Evolutionary conservation across 2,888 invertebrate genomes (phyloP).

Genomic region (Linyphia triangularis): DNA sequence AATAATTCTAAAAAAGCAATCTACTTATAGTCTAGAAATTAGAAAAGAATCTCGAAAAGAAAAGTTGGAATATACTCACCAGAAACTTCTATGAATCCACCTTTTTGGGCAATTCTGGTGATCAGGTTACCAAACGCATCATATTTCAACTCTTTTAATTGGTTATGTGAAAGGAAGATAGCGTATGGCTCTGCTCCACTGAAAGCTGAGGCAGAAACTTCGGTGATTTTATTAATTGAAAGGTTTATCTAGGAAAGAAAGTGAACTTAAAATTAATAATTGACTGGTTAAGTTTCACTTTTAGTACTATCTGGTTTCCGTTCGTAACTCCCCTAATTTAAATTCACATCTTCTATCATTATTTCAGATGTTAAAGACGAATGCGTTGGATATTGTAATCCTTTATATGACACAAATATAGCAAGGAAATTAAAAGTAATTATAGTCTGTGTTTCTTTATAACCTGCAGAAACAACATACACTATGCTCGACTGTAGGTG

Average conservation of each 20-base stretch:
- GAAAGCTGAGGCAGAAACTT: slow-evolving; percentile 45
- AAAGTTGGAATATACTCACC: slow-evolving; percentile 38
- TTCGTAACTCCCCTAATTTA: not conserved
- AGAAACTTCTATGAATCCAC: slow-evolving; percentile 49
- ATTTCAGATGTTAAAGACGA: not conserved
- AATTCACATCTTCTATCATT: not conserved
- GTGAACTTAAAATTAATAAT: not conserved
- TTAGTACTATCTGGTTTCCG: not conserved
- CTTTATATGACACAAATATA: no score
- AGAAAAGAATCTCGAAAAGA: no score
- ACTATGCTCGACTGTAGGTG: no score
- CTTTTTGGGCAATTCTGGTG: slow-evolving; percentile 40
- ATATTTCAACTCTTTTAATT: slow-evolving; percentile 37
- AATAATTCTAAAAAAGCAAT: no score
- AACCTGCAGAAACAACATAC: no score
- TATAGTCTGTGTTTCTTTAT: no score
- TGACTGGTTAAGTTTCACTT: no score
- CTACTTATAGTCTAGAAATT: no score
- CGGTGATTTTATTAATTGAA: slow-evolving; percentile 48
- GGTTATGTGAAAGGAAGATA: slow-evolving; percentile 46
- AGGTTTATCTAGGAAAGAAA: slow-evolving; percentile 60
- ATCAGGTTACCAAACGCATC: slow-evolving; percentile 47
- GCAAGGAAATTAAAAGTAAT: no score
- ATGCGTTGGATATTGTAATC: no score
- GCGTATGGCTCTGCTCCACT: slow-evolving; percentile 32